Base-by-base conservation (phyloP, 2,113 vertebrate species). In the Nipponia nippon region DNA sequence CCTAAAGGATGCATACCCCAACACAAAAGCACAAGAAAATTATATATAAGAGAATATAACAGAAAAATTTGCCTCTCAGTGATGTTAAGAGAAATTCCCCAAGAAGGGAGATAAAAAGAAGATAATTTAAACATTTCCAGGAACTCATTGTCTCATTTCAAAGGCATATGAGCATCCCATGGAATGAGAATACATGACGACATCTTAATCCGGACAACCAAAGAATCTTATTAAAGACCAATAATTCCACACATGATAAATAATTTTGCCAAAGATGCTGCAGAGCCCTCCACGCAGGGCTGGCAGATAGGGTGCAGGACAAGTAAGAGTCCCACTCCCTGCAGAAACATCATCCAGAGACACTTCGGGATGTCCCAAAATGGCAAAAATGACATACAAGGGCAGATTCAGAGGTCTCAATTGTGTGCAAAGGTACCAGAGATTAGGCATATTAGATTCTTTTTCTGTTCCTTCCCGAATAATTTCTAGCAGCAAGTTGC, bases 401-500 rank as follows among this genome's bases (percentile, higher is more conserved):
- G 11, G 5, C 79, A 17, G n/a, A 42, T 47, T 55, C 8, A 25
- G 20, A 22, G 6, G 1, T 76, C 34, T 69, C 15, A 89, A 38
- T 1, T 4, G 3, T 27, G 34, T 59, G 21, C 5, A 67, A 15
- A 62, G 5, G 6, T 34, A 26, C 5, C 55, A 47, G 15, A 75
- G 3, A 8, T 38, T 6, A 13, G 7, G 4, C 3, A 34, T 19
- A 11, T 47, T 16, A 7, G 1, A 18, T 50, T 34, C 26, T 15
- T 87, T 70, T 70, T 42, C 9, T 36, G 6, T 59, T 72, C 13
- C 20, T 67, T 46, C 32, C 7, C 11, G 30, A 40, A 7, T 25
- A 34, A 49, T 42, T 84, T 70, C 11, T 44, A 62, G 27, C n/a
- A 84, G 55, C 0, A 8, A 25, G 46, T 56, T 66, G 4, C 6